Conservation (phyloP, 2,888 invertebrate genomes). For the Hypsopygia costalis region DNA sequence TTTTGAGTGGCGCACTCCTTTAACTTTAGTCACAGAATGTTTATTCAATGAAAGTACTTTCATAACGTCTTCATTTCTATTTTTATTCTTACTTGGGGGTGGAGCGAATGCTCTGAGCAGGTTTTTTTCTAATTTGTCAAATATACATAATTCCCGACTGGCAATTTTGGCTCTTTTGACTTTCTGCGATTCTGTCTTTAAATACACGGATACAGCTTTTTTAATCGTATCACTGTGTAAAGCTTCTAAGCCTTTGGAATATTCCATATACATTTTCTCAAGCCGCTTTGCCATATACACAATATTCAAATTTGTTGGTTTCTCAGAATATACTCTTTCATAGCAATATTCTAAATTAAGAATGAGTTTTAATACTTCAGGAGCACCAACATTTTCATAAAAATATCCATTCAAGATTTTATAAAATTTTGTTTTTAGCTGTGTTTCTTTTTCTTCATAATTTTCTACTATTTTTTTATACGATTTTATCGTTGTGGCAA, state of each 20-base stretch:
- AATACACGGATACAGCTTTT: conserved; percentile 70
- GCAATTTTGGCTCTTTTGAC: conserved; percentile 78
- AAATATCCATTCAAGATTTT: conserved; percentile 79
- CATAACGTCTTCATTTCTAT: neutral
- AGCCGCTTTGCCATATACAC: conserved; percentile 79
- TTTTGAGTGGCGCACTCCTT: conserved; percentile 8
- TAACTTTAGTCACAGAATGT: conserved; percentile 14
- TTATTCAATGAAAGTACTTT: neutral
- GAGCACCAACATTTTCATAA: conserved; percentile 75
- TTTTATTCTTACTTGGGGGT: neutral
- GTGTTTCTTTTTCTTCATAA: conserved; percentile 71
- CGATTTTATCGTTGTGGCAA: conserved; percentile 41
- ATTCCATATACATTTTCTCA: conserved; percentile 77
- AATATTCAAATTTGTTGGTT: conserved; percentile 78
- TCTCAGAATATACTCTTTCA: conserved; percentile 79
- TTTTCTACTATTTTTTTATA: conserved; percentile 46
- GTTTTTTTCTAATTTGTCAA: conserved; percentile 64
- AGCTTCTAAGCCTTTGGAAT: conserved; percentile 74
- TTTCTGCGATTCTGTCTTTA: conserved; percentile 68
- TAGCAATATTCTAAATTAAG: conserved; percentile 83
- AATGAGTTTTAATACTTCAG: conserved; percentile 77
- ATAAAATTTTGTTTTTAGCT: conserved; percentile 75
- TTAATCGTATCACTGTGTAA: conserved; percentile 76
- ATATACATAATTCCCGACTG: conserved; percentile 75
- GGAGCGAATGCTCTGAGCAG: conserved; percentile 49